Evolutionary conservation across 92 coral and sea anemone genomes (phyloP), one percentile per base, ranked within the genome.

Genomic region (Palythoa caribaeorum): DNA sequence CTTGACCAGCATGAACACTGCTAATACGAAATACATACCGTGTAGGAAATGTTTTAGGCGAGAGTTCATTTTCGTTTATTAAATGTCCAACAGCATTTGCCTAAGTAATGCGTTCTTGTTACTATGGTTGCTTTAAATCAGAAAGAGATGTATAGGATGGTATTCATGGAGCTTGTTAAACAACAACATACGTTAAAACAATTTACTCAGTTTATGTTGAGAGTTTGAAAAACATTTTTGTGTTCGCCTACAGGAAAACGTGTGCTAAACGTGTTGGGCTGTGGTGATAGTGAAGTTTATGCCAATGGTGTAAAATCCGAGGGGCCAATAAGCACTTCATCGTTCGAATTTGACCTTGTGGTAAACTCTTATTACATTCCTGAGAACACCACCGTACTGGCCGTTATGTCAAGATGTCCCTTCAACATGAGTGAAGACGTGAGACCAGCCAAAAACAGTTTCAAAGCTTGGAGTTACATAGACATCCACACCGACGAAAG

Each of bases 251-350:
- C 28, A 73, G 78, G 78, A 4, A 73, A 44, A 14, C 78, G 55
- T 5, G 55, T 15, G 52, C 55, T 73, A 44, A 73, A 73, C 6
- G 54, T 73, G 8, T 47, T 73, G 78, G 15, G 39, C 78, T 73
- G 78, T 73, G 78, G 78, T 50, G 78, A 40, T 14, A 50, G 54
- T 73, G 55, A 73, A 20, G 78, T 73, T 1, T 73, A 73, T 14
- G 78, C 78, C 6, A 55, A 73, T 19, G 78, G 78, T 1, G 37
- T 73, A 9, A 73, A 39, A 17, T 55, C 78, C 3, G 78, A 73
- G 19, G 55, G 78, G n/a, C 35, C 78, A n/a, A 73, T 50, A 40
- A 73, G 11, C 3, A 40, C 55, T 20, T 73, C 78, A 40, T 39
- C 54, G 78, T 73, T 40, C 17, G 55, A 73, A 7, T 73, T 39